Base-by-base conservation (phyloP, 2,888 invertebrate genomes). In the Cosmia trapezina region DNA sequence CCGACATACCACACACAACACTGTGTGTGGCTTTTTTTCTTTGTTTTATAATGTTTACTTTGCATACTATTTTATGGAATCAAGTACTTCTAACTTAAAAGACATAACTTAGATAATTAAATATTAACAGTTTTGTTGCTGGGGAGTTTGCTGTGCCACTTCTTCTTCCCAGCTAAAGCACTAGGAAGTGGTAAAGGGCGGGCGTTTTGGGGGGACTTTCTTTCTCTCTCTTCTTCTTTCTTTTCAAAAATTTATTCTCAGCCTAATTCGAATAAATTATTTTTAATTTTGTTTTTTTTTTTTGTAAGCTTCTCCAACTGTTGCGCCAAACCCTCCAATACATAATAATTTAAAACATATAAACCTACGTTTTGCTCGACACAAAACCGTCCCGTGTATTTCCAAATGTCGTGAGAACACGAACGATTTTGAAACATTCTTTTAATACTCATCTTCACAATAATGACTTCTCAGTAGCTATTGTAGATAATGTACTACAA, bases 361-460 rank as follows among this genome's bases (percentile, higher is more conserved):
- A 14, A 41, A 68, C 3, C 19, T 0, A 17, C 8, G 5, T 7
- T 33, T 28, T 14, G 73, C 51, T 74, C n/a, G 65, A 33, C 43
- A 12, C 19, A 78, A 61, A 8, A 47, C 3, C 8, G 1, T 17
- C 28, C 61, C 64, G 71, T 82, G 12, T 79, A 5, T 79, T 72
- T 56, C 4, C 43, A 70, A 65, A 6, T 14, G 3, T 73, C 80
- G 80, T 90, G 88, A 86, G 90, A 91, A 90, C 82, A 81, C 74
- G 80, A 79, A 78, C 70, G 45, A 72, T 90, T 89, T 88, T 88
- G 90, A 88, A 91, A 91, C 76, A 85, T 78, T 86, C 68, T 89
- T 89, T 86, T 85, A 84, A 83, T 78, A 83, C 83, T 86, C 84
- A 82, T 83, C 78, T 78, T 74, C 82, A 79, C 73, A 76, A 77